These are phyloP conservation scores for Epinephelus coioides DNA, from an alignment of 2,797 vertebrate species.

Conservation along the genomic window DNA sequence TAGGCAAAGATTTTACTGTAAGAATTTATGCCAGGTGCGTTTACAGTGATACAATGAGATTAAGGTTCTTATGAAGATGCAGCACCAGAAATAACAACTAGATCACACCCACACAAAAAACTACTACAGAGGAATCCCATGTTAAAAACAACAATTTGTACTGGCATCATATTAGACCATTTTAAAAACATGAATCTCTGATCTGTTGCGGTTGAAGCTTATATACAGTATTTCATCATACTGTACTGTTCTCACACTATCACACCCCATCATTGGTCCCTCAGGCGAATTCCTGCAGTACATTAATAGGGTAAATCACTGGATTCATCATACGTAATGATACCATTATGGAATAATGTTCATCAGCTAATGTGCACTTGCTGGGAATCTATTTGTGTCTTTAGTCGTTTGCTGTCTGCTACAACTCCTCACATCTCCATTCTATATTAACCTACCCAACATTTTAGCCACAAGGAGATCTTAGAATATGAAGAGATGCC, in stretches of 20 bases:
- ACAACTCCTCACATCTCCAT: conserved; percentile 59
- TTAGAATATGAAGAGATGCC: conserved; percentile 73
- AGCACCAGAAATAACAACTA: conserved; percentile 47
- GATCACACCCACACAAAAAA: conserved; percentile 41
- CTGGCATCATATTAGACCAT: neutral
- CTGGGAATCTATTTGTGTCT: conserved; percentile 76
- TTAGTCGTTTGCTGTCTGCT: conserved; percentile 62
- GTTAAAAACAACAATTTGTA: conserved; percentile 9
- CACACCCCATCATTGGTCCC: conserved; percentile 44
- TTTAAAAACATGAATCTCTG: conserved; percentile 9
- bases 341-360: conserved; percentile 79
- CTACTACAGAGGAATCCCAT: conserved; percentile 22
- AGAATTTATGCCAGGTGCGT: conserved; percentile 51
- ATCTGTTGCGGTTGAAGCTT: conserved; percentile 21
- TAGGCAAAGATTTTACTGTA: conserved; percentile 35
- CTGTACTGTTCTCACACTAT: conserved; percentile 46
- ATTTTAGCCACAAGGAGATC: conserved; percentile 65
- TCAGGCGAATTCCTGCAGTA: conserved; percentile 59
- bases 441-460: conserved; percentile 68
- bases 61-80: conserved; percentile 32
- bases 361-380: conserved; percentile 77
- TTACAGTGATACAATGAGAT: conserved; percentile 41
- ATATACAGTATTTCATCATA: conserved; percentile 41
- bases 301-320: conserved; percentile 75
- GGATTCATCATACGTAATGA: conserved; percentile 80